Conservation (phyloP, 2,797 vertebrate genomes). For the Thaleichthys pacificus region DNA sequence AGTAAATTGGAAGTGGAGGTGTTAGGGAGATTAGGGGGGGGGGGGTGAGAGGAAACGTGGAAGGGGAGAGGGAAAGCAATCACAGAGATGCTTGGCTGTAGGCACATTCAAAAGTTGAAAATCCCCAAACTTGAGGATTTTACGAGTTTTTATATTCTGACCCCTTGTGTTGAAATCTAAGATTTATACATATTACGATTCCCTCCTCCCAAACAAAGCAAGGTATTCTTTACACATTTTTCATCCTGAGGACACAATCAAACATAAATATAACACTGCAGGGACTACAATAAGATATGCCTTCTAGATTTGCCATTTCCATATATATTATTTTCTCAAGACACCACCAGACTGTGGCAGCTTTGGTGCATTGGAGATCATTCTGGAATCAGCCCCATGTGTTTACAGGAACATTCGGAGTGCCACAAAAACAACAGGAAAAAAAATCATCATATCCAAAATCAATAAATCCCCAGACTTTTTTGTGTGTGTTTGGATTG, state of each 20-base stretch:
- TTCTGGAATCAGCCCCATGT: conserved; percentile 61
- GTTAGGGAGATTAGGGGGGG: conserved; percentile 54
- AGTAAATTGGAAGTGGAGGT: conserved; percentile 71
- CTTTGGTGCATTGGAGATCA: conserved; percentile 67
- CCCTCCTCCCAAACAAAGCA: conserved; percentile 35
- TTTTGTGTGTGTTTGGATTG: conserved; percentile 66
- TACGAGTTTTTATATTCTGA: conserved; percentile 74
- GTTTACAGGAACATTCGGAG: conserved; percentile 66
- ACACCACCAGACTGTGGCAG: conserved; percentile 74
- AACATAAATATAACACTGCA: conserved; percentile 78
- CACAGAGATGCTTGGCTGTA: conserved; percentile 71
- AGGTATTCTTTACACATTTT: conserved; percentile 72
- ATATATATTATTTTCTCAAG: conserved; percentile 83
- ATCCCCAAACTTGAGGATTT: conserved; percentile 73
- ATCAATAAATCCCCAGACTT: conserved; percentile 73
- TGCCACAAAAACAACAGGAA: conserved; percentile 64
- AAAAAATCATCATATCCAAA: conserved; percentile 61
- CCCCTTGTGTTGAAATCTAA: conserved; percentile 69
- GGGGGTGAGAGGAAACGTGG: conserved; percentile 64
- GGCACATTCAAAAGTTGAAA: conserved; percentile 79
- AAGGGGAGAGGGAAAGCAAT: conserved; percentile 62
- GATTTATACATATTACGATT: conserved; percentile 63
- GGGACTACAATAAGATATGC: conserved; percentile 76
- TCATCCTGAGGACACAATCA: conserved; percentile 79
- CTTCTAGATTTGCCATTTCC: conserved; percentile 79